Percentiles rank a stretch among this genome's conserved stretches.
Evolutionary conservation across 1,140 invertebrate species (phyloP).

Genomic region (Drosophila fuyamai): DNA sequence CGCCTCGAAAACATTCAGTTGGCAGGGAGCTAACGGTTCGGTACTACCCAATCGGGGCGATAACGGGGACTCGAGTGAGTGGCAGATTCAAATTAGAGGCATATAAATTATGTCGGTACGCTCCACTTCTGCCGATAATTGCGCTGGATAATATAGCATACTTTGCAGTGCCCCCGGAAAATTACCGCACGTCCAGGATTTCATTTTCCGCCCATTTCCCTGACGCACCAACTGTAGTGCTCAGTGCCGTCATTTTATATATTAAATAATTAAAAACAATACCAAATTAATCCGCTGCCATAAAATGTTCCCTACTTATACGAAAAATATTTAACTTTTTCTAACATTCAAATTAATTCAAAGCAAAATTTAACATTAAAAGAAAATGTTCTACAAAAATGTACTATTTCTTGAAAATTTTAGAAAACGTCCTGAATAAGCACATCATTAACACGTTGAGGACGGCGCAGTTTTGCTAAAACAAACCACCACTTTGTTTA

Average conservation of each 20-base stretch:
- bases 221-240: slow-evolving; percentile 7
- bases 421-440: no score
- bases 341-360: no score
- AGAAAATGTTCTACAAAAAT: no score
- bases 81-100: slow-evolving; percentile 43
- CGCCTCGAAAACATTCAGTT: slow-evolving; percentile 34
- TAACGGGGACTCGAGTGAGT: slow-evolving; percentile 10
- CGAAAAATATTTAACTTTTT: no score
- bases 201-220: neutral
- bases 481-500: no score
- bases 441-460: no score
- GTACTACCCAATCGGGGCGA: slow-evolving; percentile 18
- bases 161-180: slow-evolving; percentile 29
- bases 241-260: slow-evolving; percentile 1
- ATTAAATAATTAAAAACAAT: slow-evolving; percentile 1
- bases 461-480: no score
- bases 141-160: slow-evolving; percentile 4
- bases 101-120: slow-evolving; percentile 39
- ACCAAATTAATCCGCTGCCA: no score
- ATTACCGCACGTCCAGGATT: slow-evolving; percentile 19
- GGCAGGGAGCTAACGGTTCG: slow-evolving; percentile 31
- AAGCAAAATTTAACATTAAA: no score
- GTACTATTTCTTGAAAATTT: no score
- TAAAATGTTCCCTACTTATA: no score
- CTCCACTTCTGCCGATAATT: slow-evolving; percentile 31